Percentiles rank a stretch among this genome's conserved stretches.
Evolutionary conservation across 2,113 vertebrate genomes (phyloP).

Genomic region (Galeopterus variegatus): DNA sequence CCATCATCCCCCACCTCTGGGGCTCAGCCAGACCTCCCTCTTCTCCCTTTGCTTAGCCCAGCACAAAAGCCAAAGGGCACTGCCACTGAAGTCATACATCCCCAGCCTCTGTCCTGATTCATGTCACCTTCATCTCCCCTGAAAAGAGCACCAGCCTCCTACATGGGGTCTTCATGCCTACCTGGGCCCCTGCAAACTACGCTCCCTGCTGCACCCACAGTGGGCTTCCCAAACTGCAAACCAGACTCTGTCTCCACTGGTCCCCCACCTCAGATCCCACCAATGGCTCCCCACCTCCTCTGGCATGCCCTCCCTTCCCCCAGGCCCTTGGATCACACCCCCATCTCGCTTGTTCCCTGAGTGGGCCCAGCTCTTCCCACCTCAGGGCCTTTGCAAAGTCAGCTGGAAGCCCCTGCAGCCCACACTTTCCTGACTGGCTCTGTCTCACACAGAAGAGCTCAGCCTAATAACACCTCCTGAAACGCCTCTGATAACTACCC

Average conservation of each 20-base stretch:
- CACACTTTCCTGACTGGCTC: background rate
- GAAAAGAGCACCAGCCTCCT: background rate
- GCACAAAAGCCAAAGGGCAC: background rate
- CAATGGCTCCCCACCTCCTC: background rate
- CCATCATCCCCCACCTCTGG: background rate
- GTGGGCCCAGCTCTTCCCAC: background rate
- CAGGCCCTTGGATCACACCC: background rate
- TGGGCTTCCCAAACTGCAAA: background rate
- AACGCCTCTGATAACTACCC: background rate
- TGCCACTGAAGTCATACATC: background rate
- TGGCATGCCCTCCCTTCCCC: background rate
- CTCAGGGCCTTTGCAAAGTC: conserved; percentile 12
- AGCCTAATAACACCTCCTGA: background rate
- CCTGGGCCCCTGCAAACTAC: background rate
- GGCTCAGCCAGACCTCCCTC: background rate
- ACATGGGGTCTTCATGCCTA: background rate
- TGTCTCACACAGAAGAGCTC: background rate
- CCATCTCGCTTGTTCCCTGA: background rate
- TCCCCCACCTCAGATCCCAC: background rate
- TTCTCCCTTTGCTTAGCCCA: background rate
- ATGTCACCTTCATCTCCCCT: background rate
- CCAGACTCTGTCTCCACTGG: too few relatives aligned
- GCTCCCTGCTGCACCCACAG: background rate
- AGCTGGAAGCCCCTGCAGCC: background rate
- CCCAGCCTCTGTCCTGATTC: background rate